Base-by-base conservation (phyloP, 2,888 invertebrate genomes). In the Spodoptera exigua region DNA sequence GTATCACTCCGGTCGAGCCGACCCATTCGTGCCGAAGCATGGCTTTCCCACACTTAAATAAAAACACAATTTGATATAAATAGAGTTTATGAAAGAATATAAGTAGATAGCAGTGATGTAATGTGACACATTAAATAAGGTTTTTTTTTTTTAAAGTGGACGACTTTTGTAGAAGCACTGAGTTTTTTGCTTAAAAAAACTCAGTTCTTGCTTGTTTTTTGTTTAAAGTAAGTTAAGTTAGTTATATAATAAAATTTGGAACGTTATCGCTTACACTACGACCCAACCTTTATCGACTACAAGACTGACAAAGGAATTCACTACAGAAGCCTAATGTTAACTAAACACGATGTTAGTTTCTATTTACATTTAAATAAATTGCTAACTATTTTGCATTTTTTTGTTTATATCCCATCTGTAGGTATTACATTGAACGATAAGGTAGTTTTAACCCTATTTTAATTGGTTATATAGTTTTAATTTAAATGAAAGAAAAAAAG, bases 241-340 rank as follows among this genome's bases (percentile, higher is more conserved):
- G n/a, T 39, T 27, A 12, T 12, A 1, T 40, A 3, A 40, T 0
- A 12, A 11, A 17, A 18, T 14, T n/a, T 4, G 7, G 21, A 21
- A 13, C 13, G 3, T 12, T n/a, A 21, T 9, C 51, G 66, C 60
- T 59, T 1, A 1, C 44, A 46, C 9, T 16, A 12, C 0, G 36
- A 57, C 62, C 62, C 5, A 2, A 34, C 21, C 70, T 48, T 16
- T 21, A 14, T 54, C 48, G n/a, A 55, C 9, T 61, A 61, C 35
- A 54, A 51, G 39, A 47, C 43, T 54, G 72, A 65, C 57, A 53
- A 62, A 65, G 52, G 44, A 63, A 70, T 73, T 70, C 58, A 47
- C 53, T 53, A 58, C 32, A 32, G 14, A 35, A 45, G 40, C 36
- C 55, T 65, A 69, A 72, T 65, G 73, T 58, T 54, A 40, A 61